These are phyloP conservation scores for Alauda arvensis DNA, from an alignment of 2,797 vertebrate species.

Conservation along the genomic window DNA sequence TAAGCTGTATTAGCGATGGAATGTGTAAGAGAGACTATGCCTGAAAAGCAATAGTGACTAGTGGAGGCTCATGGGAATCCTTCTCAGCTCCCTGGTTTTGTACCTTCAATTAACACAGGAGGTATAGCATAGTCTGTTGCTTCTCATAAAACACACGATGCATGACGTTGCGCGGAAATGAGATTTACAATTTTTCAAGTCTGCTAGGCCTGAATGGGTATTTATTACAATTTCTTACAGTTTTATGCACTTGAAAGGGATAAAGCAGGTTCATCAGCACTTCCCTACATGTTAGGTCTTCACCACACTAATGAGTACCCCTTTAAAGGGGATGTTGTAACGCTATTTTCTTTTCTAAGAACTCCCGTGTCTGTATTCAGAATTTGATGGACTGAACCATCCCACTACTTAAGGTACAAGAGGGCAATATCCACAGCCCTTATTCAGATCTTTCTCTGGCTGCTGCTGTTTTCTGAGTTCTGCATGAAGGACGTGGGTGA, in stretches of 20 bases:
- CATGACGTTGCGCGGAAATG: not conserved
- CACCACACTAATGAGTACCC: not conserved
- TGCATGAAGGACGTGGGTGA: not conserved
- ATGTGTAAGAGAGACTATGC: constrained; percentile 23
- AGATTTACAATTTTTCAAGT: not conserved
- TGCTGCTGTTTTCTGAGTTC: not conserved
- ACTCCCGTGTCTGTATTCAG: not conserved
- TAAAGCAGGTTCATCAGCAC: constrained; percentile 33
- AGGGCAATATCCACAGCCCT: not conserved
- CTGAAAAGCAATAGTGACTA: not conserved
- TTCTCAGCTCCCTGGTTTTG: not conserved
- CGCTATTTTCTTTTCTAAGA: not conserved
- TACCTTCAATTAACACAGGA: not conserved
- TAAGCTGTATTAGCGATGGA: constrained; percentile 56
- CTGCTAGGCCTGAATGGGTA: not conserved
- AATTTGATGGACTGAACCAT: not conserved
- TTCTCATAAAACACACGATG: not conserved
- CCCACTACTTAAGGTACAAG: not conserved
- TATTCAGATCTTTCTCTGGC: not conserved
- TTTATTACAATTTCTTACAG: constrained; percentile 33
- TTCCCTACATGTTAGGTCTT: not conserved
- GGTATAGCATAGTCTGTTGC: not conserved
- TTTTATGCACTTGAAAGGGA: constrained; percentile 19
- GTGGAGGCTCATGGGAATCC: constrained; percentile 10
- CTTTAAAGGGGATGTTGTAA: not conserved